phyloP scores from a whole-genome alignment of 2,797 vertebrate species.

The Morus bassanus region DNA sequence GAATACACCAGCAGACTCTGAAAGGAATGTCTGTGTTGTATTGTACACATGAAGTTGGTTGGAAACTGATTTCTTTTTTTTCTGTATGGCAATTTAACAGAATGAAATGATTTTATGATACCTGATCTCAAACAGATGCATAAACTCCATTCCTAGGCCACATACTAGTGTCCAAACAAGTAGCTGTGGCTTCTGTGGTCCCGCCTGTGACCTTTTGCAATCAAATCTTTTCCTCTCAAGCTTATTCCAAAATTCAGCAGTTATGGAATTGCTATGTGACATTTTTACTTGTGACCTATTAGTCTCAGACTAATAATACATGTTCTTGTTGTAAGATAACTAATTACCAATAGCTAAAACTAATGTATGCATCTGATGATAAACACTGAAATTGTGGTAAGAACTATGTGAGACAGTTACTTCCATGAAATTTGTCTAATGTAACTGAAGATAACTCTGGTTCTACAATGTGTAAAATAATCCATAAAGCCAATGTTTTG shows the following conservation, averaged over 20 bases:
- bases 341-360: neutral
- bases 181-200: neutral
- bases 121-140: neutral
- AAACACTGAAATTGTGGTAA: neutral
- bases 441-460: neutral
- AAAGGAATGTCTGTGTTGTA: neutral
- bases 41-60: neutral
- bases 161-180: neutral
- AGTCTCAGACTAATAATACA: neutral
- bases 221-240: neutral
- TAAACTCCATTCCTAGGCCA: neutral
- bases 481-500: neutral
- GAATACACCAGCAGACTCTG: neutral
- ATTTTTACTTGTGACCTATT: neutral
- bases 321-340: neutral
- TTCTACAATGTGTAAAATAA: neutral
- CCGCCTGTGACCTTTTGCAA: neutral
- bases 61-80: neutral
- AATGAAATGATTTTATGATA: neutral
- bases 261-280: neutral
- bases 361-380: neutral
- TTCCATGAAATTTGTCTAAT: neutral
- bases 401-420: neutral
- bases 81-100: neutral
- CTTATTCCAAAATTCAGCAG: neutral